A percentile compares a stretch with the other conserved stretches of the same genome.
Conservation (phyloP, 2,888 invertebrate genomes). For the Craniophora ligustri region DNA sequence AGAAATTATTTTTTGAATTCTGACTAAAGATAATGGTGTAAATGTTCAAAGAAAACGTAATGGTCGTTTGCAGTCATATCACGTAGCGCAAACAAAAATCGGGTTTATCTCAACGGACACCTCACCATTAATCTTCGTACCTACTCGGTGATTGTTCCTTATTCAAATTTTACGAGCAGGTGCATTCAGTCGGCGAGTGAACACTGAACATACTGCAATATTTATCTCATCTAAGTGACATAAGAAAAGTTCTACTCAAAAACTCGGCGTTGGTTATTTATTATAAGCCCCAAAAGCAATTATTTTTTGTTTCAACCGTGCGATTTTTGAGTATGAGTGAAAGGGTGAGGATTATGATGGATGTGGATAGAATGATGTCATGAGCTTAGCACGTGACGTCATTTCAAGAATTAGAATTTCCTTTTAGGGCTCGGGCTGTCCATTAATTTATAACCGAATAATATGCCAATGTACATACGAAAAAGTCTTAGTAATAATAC, state of each 20-base stretch:
- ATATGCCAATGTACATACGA: not conserved
- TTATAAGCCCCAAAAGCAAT: slow-evolving; percentile 42
- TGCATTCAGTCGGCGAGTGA: slow-evolving; percentile 17
- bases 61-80: slow-evolving; percentile 30
- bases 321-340: slow-evolving; percentile 25
- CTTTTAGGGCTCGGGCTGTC: not conserved
- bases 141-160: slow-evolving; percentile 13
- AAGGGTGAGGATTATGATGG: slow-evolving; percentile 31
- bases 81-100: slow-evolving; percentile 53
- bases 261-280: slow-evolving; percentile 22
- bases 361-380: slow-evolving; percentile 29
- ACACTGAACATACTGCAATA: no score
- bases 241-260: no score
- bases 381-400: not conserved
- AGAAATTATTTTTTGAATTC: slow-evolving; percentile 54
- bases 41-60: slow-evolving; percentile 21
- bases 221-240: no score
- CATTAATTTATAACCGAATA: not conserved
- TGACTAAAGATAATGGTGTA: slow-evolving; percentile 36
- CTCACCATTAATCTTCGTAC: slow-evolving; percentile 33
- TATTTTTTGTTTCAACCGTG: slow-evolving; percentile 35
- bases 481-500: no score
- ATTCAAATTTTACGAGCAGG: slow-evolving; percentile 28
- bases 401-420: not conserved
- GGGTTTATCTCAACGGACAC: slow-evolving; percentile 47